Evolutionary conservation across 1,140 invertebrate species (phyloP), one percentile per base, ranked within the genome.

Genomic region (Aradophagus sp.): DNA sequence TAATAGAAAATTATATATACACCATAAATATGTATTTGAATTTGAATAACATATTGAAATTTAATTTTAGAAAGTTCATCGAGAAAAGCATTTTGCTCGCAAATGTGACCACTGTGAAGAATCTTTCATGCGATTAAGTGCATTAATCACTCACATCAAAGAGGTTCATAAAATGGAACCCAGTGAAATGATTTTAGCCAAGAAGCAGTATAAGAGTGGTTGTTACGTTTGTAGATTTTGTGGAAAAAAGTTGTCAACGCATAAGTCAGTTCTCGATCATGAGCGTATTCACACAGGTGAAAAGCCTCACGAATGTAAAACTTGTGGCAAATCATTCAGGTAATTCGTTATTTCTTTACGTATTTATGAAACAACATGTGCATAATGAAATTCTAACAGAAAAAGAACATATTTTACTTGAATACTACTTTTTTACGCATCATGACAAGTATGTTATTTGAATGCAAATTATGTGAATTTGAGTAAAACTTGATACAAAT

Each of bases 241-340:
- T 42, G 76, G 78, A 10, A 79, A 78, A 55, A 74, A 71, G 27
- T 56, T 79, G 13, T 70, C 76, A 10, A 75, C 76, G 0, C 65
- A 78, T 65, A 67, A 77, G 16, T 77, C 74, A 6, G 55, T 77
- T 29, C 13, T 77, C 4, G 71, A 76, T 47, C 76, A 86, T 23
- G 86, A 86, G 62, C 88, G 89, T 36, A 74, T 88, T 67, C 90
- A 91, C 62, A 86, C 86, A 1, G 84, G 80, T 0, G 84, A 85
- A 16, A 88, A 87, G 62, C 80, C 85, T 0, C 89, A 88, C 71
- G 79, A 77, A 7, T 91, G 90, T 71, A 74, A 86, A 12, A 74
- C 86, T 10, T 91, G 89, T 76, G 83, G 86, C 10, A 89, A 76
- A 69, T 38, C 55, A 12, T 76, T 76, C n/a, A 55, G 74, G 74